These are phyloP conservation scores for Thecophora atra DNA, from an alignment of 2,888 invertebrate genomes.

Conservation along the genomic window DNA sequence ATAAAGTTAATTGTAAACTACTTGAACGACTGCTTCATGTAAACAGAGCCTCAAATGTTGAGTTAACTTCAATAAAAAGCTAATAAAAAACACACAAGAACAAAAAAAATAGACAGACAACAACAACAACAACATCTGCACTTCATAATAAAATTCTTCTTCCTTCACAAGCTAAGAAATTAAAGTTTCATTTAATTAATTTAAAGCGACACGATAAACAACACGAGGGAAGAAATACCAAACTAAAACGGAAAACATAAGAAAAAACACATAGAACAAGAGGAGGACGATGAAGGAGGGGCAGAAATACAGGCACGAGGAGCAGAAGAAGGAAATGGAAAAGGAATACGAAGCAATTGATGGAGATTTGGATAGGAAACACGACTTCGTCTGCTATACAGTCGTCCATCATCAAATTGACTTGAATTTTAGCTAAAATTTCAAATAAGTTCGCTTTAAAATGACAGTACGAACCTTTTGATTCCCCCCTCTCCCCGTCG, in stretches of 20 bases:
- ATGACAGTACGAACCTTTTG: no score
- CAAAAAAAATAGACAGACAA: constrained; percentile 29
- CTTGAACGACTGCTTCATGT: no score
- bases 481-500: no score
- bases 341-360: no score
- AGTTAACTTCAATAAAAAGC: no score
- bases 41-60: no score
- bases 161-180: constrained; percentile 59
- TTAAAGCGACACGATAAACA: constrained; percentile 43
- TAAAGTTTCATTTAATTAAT: constrained; percentile 60
- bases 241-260: neutral
- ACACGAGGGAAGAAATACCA: neutral
- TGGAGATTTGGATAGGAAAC: no score
- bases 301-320: neutral
- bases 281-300: neutral
- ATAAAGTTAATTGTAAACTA: no score
- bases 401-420: constrained; percentile 10
- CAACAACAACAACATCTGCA: constrained; percentile 19
- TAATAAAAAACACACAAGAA: neutral
- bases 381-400: no score
- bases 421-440: constrained; percentile 21
- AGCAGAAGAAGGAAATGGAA: neutral
- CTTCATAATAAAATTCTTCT: constrained; percentile 41
- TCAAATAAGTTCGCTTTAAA: constrained; percentile 26
- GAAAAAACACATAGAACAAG: neutral